Percentiles rank a stretch among this genome's conserved stretches.
phyloP scores from a whole-genome alignment of 2,888 invertebrate genomes.

The Tryphoninae sp. region DNA sequence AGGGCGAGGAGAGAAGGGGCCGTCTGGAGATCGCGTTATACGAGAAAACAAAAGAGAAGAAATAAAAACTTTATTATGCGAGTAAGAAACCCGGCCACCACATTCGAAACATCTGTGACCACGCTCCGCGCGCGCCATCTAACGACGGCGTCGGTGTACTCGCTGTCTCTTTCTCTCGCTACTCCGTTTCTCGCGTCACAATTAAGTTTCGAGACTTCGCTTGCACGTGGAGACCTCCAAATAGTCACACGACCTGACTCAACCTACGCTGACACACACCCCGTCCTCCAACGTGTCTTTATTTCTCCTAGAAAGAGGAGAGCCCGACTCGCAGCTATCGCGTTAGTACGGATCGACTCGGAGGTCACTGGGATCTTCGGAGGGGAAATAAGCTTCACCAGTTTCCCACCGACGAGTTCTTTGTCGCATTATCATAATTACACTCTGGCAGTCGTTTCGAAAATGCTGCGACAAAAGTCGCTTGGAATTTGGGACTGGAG shows the following conservation, averaged over 20 bases:
- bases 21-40: slow-evolving; percentile 20
- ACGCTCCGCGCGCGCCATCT: slow-evolving; percentile 18
- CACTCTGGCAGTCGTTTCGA: slow-evolving; percentile 45
- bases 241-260: slow-evolving; percentile 23
- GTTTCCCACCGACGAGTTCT: slow-evolving; percentile 48
- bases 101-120: slow-evolving; percentile 57
- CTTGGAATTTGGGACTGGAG: slow-evolving; percentile 32
- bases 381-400: slow-evolving; percentile 45
- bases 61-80: slow-evolving; percentile 52
- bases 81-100: slow-evolving; percentile 29
- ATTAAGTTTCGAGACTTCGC: slow-evolving; percentile 49
- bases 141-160: slow-evolving; percentile 37
- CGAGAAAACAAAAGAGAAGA: slow-evolving; percentile 23
- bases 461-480: slow-evolving; percentile 31
- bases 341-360: slow-evolving; percentile 45
- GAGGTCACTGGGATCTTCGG: slow-evolving; percentile 39
- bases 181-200: slow-evolving; percentile 35
- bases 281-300: background rate
- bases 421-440: slow-evolving; percentile 55
- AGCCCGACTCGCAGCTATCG: slow-evolving; percentile 13
- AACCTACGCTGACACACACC: background rate
- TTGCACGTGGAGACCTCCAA: slow-evolving; percentile 17
- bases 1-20: background rate
- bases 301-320: slow-evolving; percentile 7
- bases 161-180: background rate